Evolutionary conservation across 2,888 invertebrate species (phyloP).

Genomic region (Clusia tigrina): DNA sequence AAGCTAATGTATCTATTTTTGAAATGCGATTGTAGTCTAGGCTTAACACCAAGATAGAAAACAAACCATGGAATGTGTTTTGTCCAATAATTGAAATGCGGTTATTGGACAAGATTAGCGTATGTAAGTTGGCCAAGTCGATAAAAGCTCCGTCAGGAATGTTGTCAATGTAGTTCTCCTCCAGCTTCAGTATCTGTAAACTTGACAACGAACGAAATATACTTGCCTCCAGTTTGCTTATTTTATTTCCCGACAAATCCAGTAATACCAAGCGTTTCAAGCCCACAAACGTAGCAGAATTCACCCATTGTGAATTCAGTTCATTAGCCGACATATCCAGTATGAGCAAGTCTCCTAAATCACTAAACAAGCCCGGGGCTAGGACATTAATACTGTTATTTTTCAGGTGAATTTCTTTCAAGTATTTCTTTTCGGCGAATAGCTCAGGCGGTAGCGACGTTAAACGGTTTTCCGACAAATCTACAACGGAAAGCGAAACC

Average conservation of each 20-base stretch:
- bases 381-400: constrained; percentile 89
- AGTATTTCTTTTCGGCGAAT: constrained; percentile 81
- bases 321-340: constrained; percentile 86
- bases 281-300: constrained; percentile 84
- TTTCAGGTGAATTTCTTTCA: constrained; percentile 88
- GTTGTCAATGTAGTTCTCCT: constrained; percentile 83
- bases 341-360: constrained; percentile 79
- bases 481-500: constrained; percentile 81
- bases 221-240: constrained; percentile 82
- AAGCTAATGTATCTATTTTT: constrained; percentile 83
- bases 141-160: constrained; percentile 87
- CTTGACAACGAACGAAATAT: constrained; percentile 86
- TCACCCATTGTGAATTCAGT: constrained; percentile 86
- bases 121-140: constrained; percentile 88
- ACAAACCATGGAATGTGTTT: constrained; percentile 84
- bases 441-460: constrained; percentile 86
- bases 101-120: constrained; percentile 85
- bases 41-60: constrained; percentile 82
- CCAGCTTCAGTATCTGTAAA: constrained; percentile 83
- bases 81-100: constrained; percentile 83
- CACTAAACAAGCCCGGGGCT: constrained; percentile 84
- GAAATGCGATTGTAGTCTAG: constrained; percentile 86
- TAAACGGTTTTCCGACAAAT: constrained; percentile 89
- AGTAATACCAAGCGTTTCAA: constrained; percentile 85
- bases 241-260: constrained; percentile 84